Percentiles rank a stretch among this genome's conserved stretches.
Evolutionary conservation across 2,113 vertebrate genomes (phyloP).

Genomic region (Physeter macrocephalus): DNA sequence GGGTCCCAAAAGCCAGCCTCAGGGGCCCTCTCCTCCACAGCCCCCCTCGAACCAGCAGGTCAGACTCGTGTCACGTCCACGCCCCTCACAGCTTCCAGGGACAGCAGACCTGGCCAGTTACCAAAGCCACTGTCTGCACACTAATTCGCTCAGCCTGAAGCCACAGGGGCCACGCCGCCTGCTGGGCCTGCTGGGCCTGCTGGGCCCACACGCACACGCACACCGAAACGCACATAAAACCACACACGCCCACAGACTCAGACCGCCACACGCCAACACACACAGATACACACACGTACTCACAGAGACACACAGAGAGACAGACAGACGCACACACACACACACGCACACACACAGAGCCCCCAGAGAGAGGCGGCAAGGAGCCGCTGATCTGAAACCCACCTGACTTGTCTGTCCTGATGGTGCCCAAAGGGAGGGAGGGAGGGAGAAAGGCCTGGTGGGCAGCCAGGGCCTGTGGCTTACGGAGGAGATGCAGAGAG

Average conservation of each 20-base stretch:
- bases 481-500: background rate
- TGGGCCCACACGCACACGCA: background rate
- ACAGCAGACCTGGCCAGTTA: conserved; percentile 77
- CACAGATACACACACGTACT: background rate
- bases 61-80: conserved; percentile 63
- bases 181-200: background rate
- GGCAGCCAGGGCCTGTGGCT: background rate
- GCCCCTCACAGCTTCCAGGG: conserved; percentile 76
- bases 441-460: background rate
- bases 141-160: conserved; percentile 81
- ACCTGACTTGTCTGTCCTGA: background rate
- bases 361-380: background rate
- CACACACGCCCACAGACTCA: background rate
- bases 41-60: background rate
- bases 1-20: background rate
- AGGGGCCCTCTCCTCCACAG: background rate
- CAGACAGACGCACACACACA: background rate
- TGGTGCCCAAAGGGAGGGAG: background rate
- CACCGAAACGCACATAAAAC: background rate
- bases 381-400: background rate
- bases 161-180: conserved; percentile 70
- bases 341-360: background rate
- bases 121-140: conserved; percentile 89
- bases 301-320: background rate
- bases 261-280: background rate